A percentile compares a stretch with the other conserved stretches of the same genome.
phyloP scores from a whole-genome alignment of 2,797 vertebrate species.

The Rhinogobio ventralis region DNA sequence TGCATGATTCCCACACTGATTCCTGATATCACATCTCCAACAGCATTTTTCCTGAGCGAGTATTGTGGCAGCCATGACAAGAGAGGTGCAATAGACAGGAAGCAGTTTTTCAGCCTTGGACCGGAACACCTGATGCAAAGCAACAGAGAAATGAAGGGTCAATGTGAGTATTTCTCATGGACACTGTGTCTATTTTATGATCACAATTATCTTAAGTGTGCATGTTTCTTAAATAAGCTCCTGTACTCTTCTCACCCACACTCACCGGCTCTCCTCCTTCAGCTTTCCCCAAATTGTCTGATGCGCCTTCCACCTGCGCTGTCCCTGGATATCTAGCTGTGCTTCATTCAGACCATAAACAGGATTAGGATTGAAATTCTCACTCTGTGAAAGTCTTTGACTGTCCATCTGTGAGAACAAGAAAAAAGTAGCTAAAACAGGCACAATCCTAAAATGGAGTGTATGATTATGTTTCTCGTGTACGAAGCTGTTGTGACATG shows the following conservation, averaged over 20 bases:
- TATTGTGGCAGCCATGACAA: constrained; percentile 90
- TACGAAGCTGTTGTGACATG: constrained; percentile 49
- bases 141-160: background rate
- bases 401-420: constrained; percentile 40
- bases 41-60: constrained; percentile 82
- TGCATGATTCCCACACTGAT: constrained; percentile 90
- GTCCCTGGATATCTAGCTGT: constrained; percentile 68
- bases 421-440: background rate
- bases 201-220: background rate
- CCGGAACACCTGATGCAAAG: constrained; percentile 79
- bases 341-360: constrained; percentile 64
- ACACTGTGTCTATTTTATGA: background rate
- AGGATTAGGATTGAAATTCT: constrained; percentile 36
- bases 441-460: background rate
- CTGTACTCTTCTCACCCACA: constrained; percentile 20
- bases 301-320: constrained; percentile 52
- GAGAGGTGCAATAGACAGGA: constrained; percentile 82
- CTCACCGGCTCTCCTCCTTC: constrained; percentile 67
- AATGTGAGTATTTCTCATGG: background rate
- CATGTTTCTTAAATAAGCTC: constrained; percentile 17
- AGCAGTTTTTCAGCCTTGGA: constrained; percentile 72
- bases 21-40: constrained; percentile 89
- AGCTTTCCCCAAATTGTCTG: constrained; percentile 60
- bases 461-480: constrained; percentile 51
- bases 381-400: constrained; percentile 30